Percentiles rank a stretch among this genome's conserved stretches.
These are phyloP conservation scores for Macrosiphum euphorbiae DNA, from an alignment of 2,888 invertebrate species.

Conservation along the genomic window DNA sequence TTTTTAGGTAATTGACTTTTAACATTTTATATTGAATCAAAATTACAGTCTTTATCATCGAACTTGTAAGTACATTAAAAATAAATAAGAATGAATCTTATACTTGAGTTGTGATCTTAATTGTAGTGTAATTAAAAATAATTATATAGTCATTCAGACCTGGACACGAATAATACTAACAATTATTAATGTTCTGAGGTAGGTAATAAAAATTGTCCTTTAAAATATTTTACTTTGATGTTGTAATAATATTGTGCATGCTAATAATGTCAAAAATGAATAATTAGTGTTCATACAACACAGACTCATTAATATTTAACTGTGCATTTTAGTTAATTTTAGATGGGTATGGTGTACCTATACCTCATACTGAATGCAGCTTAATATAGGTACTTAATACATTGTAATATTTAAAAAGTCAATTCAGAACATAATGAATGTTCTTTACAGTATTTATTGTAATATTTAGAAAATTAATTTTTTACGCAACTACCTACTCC, in stretches of 20 bases:
- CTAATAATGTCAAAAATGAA: neutral
- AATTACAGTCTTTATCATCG: neutral
- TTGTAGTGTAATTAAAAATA: neutral
- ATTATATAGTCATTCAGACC: neutral
- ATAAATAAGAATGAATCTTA: neutral
- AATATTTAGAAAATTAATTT: neutral
- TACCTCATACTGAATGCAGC: neutral
- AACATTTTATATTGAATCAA: neutral
- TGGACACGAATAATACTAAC: neutral
- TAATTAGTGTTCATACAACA: neutral
- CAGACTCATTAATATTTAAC: neutral
- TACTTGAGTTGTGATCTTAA: neutral
- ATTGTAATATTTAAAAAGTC: too few relatives aligned
- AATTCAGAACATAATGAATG: neutral
- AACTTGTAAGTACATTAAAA: constrained; percentile 5
- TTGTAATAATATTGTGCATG: neutral
- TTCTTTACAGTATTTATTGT: neutral
- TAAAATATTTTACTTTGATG: neutral
- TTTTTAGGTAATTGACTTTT: constrained; percentile 24
- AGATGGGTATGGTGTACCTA: neutral
- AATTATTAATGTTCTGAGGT: neutral
- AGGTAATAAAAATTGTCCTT: neutral
- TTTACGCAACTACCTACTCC: neutral
- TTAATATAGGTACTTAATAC: neutral
- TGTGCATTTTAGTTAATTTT: neutral